Percentiles rank a stretch among this genome's conserved stretches.
Conservation (phyloP, 2,113 vertebrate genomes). For the Trematomus loennbergii region DNA sequence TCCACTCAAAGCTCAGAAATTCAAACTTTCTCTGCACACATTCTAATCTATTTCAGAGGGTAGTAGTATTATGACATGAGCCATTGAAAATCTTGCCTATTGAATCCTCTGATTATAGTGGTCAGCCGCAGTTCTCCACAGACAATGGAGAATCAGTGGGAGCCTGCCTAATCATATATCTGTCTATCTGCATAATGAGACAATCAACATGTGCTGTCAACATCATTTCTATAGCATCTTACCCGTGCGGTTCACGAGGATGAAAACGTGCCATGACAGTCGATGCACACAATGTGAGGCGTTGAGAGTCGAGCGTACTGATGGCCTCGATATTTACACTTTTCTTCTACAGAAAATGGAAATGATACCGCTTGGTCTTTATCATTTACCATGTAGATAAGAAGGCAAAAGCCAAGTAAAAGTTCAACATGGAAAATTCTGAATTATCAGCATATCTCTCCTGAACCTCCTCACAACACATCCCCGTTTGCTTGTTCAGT, state of each 20-base stretch:
- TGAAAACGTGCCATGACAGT: background rate
- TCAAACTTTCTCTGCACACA: background rate
- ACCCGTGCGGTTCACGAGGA: background rate
- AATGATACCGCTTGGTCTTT: conserved; percentile 51
- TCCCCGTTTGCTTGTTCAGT: background rate
- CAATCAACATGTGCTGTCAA: conserved; percentile 52
- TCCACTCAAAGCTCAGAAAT: conserved; percentile 1
- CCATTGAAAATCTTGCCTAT: conserved; percentile 10
- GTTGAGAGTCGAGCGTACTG: background rate
- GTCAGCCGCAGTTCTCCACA: conserved; percentile 38
- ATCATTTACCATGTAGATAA: conserved; percentile 53
- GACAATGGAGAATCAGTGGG: conserved; percentile 56
- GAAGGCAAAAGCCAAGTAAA: conserved; percentile 17
- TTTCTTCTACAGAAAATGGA: conserved; percentile 8
- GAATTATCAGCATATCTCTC: conserved; percentile 20
- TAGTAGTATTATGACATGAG: background rate
- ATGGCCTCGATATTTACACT: conserved; percentile 29
- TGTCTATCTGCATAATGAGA: conserved; percentile 47
- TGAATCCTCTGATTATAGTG: conserved; percentile 41
- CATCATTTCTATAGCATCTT: background rate
- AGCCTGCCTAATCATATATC: conserved; percentile 28
- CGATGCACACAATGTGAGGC: background rate
- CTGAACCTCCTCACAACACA: conserved; percentile 27
- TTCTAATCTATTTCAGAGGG: conserved; percentile 9
- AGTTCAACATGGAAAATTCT: conserved; percentile 53